Evolutionary conservation across 2,888 invertebrate genomes (phyloP), one percentile per base, ranked within the genome.

Genomic region (Drymonia ruficornis): DNA sequence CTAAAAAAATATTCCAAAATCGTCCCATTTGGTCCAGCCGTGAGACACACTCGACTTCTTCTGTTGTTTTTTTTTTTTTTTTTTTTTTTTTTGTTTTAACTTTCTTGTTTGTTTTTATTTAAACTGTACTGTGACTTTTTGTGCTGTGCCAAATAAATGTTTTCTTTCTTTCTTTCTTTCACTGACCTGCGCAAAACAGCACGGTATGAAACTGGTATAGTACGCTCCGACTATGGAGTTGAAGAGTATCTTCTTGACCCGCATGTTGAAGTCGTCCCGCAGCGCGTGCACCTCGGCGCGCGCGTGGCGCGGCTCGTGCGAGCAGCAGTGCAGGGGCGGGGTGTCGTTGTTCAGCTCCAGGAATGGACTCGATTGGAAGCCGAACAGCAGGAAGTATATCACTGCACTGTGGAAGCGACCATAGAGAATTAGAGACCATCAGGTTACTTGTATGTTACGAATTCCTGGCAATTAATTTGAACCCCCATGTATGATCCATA

Each of bases 191-290:
- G 97, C 96, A 93, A 98, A 98, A 80, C 97, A 96, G 76, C 97
- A 96, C 0, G 98, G 98, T 55, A 98, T 94, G 78, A 98, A 96
- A 54, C 97, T 96, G 43, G 97, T 95, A 82, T 98, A 98, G 81
- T 98, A 98, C 0, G 98, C 96, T 70, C 96, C 96, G 7, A 97
- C 86, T 44, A 98, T 94, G 0, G 98, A 97, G 65, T 96, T 94
- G 81, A 97, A 97, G 1, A 99, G 91, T 54, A 98, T 96, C 85
- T 97, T 97, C 85, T 98, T 98, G 76, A 99, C 94, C 38, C 99
- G 93, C 63, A 95, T 94, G 81, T 98, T 98, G 78, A 99, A 98
- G 86, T 99, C 99, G 34, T 95, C 94, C 63, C 97, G 95, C 8
- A 99, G 84, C 42, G 94, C 93, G 61, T 98, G 97, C 40, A 98